Base-by-base conservation (phyloP, 2,113 vertebrate species). In the Anarrhichthys ocellatus region DNA sequence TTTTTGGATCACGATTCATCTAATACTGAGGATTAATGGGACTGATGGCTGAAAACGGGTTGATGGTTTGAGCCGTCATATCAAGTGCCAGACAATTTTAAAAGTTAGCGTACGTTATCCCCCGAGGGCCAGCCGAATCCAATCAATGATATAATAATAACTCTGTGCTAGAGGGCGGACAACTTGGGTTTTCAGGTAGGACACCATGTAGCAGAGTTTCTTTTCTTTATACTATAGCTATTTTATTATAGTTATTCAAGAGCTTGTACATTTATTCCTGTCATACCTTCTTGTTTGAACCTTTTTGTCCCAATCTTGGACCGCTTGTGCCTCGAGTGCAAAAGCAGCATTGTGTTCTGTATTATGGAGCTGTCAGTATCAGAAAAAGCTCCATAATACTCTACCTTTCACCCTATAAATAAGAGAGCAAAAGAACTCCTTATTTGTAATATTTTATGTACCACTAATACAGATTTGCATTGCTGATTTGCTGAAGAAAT, bases 1-100 rank as follows among this genome's bases (percentile, higher is more conserved):
- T 63, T 73, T 79, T 64, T n/a, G 66, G 83, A 87, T 85, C 67
- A 27, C n/a, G 6, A 63, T 83, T 85, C 73, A 84, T 91, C 73
- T 62, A 34, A 62, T 56, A 13, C 59, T 62, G 46, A 38, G 86
- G 83, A 84, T 89, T 90, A 91, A 83, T 82, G 63, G 66, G 67
- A 52, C 70, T 67, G 73, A 75, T 56, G 63, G 72, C 10, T 64
- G 44, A 48, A 62, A 76, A 73, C 0, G 17, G 34, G 29, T 79
- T 78, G 82, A 80, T 69, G 71, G 78, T 77, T 66, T 20, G 50
- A 81, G 71, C 27, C 34, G 8, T 82, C 80, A 74, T 2, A 84
- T 82, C 64, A 11, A 38, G 81, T 56, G 70, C 69, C 84, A 84
- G 79, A 14, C 29, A 2, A 1, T 73, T 84, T 81, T 5, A 69